Base-by-base conservation (phyloP, 2,888 invertebrate species). In the Amphipyra berbera region DNA sequence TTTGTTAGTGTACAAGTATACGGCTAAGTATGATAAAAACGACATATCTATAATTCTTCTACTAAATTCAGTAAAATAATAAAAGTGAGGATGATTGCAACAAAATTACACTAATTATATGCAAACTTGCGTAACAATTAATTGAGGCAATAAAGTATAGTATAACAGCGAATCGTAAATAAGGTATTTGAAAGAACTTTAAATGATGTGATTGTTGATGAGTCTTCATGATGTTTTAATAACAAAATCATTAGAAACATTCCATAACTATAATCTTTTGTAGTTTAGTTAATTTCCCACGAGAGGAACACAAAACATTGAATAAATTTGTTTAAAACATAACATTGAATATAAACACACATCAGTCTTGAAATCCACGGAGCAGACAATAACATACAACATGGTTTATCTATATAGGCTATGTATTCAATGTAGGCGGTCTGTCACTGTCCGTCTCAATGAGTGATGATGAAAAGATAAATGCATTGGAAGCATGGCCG, bases 401-500 rank as follows among this genome's bases (percentile, higher is more conserved):
- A 41, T 54, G 37, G 46, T 35, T 68, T 56, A 62, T 68, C 62
- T 69, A 61, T 62, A 42, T 58, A 59, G 61, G 56, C 50, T 54
- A 52, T 60, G 63, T 47, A 45, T 58, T 67, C 66, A 50, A 58
- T 57, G 48, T n/a, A 41, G 61, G 45, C 33, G 46, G 57, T 14
- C 53, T 61, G 63, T 58, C 62, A 54, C 47, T 61, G 68, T 64
- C 68, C 61, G 44, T 58, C 62, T 58, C 56, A 46, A 54, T 70
- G 58, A 78, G 49, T 38, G 64, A 70, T 66, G 63, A 61, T 44
- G 49, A 58, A 52, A 62, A 67, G 58, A 67, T 68, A 61, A 61
- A 61, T 62, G 63, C 62, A 60, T 6, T 14, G 49, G 37, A 45
- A 45, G 46, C 49, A 53, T 56, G 55, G 49, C 59, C 48, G n/a